Evolutionary conservation across 2,888 invertebrate species (phyloP).

Genomic region (Argyra leucocephala): DNA sequence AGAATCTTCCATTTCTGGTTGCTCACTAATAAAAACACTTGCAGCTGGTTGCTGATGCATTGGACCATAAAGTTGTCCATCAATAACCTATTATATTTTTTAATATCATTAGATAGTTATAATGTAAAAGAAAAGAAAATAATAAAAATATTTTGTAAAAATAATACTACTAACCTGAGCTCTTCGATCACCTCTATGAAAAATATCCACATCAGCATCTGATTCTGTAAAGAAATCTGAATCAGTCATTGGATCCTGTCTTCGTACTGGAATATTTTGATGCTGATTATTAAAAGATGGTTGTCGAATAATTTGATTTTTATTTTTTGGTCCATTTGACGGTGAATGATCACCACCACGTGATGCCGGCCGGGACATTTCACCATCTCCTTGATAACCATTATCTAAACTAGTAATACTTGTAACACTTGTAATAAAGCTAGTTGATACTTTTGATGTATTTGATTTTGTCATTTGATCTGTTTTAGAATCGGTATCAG

Average conservation of each 20-base stretch:
- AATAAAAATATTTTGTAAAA: too few species aligned
- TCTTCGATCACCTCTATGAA: slow-evolving; percentile 61
- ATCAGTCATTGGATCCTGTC: slow-evolving; percentile 81
- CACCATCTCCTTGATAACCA: slow-evolving; percentile 89
- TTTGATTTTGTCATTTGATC: slow-evolving; percentile 52
- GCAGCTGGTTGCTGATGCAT: slow-evolving; percentile 39
- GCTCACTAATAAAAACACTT: slow-evolving; percentile 46
- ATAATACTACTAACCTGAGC: slow-evolving; percentile 47
- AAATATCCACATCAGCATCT: slow-evolving; percentile 64
- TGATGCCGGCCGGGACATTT: slow-evolving; percentile 78
- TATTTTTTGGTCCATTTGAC: slow-evolving; percentile 44
- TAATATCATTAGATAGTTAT: too few species aligned
- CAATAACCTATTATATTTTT: slow-evolving; percentile 52
- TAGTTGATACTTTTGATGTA: slow-evolving; percentile 58
- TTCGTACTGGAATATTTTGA: slow-evolving; percentile 52
- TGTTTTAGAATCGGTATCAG: slow-evolving; percentile 50
- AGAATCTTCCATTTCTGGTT: slow-evolving; percentile 58
- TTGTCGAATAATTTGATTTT: slow-evolving; percentile 39
- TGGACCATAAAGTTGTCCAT: slow-evolving; percentile 76
- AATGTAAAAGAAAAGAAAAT: too few species aligned
- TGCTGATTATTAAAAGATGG: slow-evolving; percentile 40
- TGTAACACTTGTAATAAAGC: slow-evolving; percentile 79
- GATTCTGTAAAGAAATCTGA: slow-evolving; percentile 86
- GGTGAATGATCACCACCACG: slow-evolving; percentile 67
- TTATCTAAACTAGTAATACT: slow-evolving; percentile 84